These are phyloP conservation scores for Junco hyemalis DNA, from an alignment of 2,113 vertebrate genomes.

Conservation along the genomic window DNA sequence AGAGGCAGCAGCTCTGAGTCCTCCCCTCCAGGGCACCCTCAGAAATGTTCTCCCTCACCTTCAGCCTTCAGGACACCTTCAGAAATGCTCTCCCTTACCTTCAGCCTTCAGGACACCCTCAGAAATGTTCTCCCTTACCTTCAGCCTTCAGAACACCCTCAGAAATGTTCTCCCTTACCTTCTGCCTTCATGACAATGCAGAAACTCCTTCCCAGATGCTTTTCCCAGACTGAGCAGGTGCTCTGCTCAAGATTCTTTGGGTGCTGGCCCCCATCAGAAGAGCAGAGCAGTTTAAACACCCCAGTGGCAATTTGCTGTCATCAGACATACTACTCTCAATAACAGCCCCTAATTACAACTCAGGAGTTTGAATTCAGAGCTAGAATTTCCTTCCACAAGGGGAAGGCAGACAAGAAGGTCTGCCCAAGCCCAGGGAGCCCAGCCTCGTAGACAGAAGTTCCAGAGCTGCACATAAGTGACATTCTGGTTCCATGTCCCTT, in stretches of 20 bases:
- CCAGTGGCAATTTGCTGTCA: accelerated
- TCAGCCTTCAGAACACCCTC: not conserved
- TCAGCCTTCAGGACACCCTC: not conserved
- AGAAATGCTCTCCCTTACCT: not conserved
- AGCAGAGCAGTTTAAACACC: accelerated
- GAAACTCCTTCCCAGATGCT: not conserved
- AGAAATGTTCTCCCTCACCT: not conserved
- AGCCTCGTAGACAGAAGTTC: not conserved
- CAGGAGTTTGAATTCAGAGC: not conserved
- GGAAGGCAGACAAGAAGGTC: not conserved
- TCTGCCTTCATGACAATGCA: not conserved
- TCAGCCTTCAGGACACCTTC: not conserved
- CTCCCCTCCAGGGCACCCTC: not conserved
- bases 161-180: not conserved
- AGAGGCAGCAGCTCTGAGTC: not conserved
- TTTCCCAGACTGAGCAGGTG: not conserved
- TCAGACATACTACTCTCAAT: not conserved
- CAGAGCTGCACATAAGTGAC: not conserved
- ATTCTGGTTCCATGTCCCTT: not conserved
- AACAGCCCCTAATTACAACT: not conserved
- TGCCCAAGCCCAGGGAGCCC: not conserved
- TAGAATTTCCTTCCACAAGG: not conserved
- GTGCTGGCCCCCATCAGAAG: not conserved
- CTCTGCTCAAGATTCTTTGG: not conserved
- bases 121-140: not conserved